A percentile compares a stretch with the other conserved stretches of the same genome.
phyloP scores from a whole-genome alignment of 2,797 vertebrate species.

The Caiman crocodilus region DNA sequence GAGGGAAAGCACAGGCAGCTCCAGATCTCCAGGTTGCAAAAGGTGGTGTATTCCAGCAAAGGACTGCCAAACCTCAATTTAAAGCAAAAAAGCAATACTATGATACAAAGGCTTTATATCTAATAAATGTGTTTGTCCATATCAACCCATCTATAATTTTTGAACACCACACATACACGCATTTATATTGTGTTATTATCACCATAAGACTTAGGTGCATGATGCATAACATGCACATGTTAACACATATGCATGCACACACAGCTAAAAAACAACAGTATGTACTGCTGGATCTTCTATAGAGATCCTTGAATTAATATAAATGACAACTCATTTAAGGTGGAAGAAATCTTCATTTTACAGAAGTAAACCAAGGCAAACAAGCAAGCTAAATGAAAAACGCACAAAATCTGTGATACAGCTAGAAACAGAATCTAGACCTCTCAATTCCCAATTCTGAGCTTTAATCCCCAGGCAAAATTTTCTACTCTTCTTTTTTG shows the following conservation, averaged over 20 bases:
- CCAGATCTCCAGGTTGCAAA: too few species aligned
- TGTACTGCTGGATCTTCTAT: not conserved
- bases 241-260: not conserved
- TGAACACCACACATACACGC: not conserved
- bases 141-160: not conserved
- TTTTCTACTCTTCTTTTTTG: not conserved
- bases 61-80: not conserved
- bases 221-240: not conserved
- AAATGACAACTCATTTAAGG: not conserved
- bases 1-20: too few species aligned
- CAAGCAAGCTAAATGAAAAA: not conserved
- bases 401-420: not conserved
- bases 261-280: not conserved
- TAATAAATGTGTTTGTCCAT: not conserved
- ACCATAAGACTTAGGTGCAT: not conserved
- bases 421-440: not conserved
- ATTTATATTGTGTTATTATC: not conserved
- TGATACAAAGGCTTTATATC: not conserved
- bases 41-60: too few species aligned
- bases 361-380: not conserved
- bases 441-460: not conserved
- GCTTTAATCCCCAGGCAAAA: not conserved
- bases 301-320: not conserved
- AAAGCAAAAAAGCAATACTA: not conserved
- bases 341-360: slow-evolving; percentile 17